Conservation (phyloP, 1,140 invertebrate genomes). For the Leptinotarsa texana region DNA sequence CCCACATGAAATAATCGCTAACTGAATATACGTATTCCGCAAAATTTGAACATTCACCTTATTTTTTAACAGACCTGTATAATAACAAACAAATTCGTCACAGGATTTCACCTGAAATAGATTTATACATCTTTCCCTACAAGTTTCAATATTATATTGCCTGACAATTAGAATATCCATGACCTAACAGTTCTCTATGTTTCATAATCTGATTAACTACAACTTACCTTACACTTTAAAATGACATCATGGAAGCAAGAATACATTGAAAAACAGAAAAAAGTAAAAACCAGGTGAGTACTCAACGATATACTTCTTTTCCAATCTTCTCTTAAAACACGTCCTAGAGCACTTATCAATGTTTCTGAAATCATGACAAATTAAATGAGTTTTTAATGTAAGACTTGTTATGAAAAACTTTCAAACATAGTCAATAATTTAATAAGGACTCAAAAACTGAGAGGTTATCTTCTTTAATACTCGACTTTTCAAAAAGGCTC, state of each 20-base stretch:
- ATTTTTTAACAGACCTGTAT: too few relatives aligned
- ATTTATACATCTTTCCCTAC: too few relatives aligned
- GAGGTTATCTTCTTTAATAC: too few relatives aligned
- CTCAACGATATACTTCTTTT: conserved; percentile 93
- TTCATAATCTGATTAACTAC: background rate
- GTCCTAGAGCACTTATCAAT: conserved; percentile 89
- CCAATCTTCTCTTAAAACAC: conserved; percentile 96
- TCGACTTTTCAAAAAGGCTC: too few relatives aligned
- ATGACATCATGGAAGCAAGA: conserved; percentile 93
- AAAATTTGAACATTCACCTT: too few relatives aligned
- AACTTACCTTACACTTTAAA: conserved; percentile 79
- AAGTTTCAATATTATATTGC: too few relatives aligned
- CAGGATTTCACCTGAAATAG: too few relatives aligned
- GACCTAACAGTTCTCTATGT: too few relatives aligned
- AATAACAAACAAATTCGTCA: too few relatives aligned
- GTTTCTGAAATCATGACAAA: conserved; percentile 72
- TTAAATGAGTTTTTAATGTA: background rate
- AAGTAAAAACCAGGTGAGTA: conserved; percentile 95
- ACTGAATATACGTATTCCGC: too few relatives aligned
- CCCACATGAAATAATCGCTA: too few relatives aligned
- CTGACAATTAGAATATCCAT: too few relatives aligned
- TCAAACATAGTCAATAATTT: background rate
- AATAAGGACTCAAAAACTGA: background rate
- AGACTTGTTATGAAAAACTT: background rate
- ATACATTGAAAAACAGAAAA: conserved; percentile 97